These are phyloP conservation scores for Laothoe populi DNA, from an alignment of 2,888 invertebrate species.

Conservation along the genomic window DNA sequence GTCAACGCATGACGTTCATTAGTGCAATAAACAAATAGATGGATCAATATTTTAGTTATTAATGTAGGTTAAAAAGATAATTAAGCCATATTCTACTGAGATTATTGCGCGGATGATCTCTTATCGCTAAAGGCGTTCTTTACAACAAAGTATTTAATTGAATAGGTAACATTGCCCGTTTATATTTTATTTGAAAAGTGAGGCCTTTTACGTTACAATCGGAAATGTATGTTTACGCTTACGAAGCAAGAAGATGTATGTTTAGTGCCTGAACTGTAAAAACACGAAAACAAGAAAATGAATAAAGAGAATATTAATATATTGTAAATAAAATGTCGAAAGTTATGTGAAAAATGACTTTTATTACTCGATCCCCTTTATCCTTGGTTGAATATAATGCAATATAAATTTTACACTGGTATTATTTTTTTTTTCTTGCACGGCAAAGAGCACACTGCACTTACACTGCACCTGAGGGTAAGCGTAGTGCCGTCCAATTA, in stretches of 20 bases:
- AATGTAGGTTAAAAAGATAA: conserved; percentile 52
- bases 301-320: conserved; percentile 81
- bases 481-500: too few relatives aligned
- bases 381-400: background rate
- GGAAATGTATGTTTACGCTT: conserved; percentile 61
- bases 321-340: conserved; percentile 81
- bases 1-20: conserved; percentile 48
- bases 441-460: too few relatives aligned
- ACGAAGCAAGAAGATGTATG: conserved; percentile 53
- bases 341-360: conserved; percentile 49
- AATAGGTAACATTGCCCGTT: conserved; percentile 28
- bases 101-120: conserved; percentile 71
- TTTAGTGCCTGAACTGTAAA: conserved; percentile 75
- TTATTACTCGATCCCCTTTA: conserved; percentile 36
- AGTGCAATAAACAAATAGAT: conserved; percentile 55
- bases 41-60: conserved; percentile 49
- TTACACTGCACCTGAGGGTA: too few relatives aligned
- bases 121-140: conserved; percentile 64
- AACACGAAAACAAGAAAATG: conserved; percentile 50
- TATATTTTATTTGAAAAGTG: conserved; percentile 59
- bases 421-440: too few relatives aligned
- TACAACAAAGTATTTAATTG: conserved; percentile 57
- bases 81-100: conserved; percentile 68
- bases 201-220: conserved; percentile 59
- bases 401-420: too few relatives aligned